Percentiles rank a stretch among this genome's conserved stretches.
Conservation (phyloP, 2,797 vertebrate species). For the Syngnathus rostellatus region DNA sequence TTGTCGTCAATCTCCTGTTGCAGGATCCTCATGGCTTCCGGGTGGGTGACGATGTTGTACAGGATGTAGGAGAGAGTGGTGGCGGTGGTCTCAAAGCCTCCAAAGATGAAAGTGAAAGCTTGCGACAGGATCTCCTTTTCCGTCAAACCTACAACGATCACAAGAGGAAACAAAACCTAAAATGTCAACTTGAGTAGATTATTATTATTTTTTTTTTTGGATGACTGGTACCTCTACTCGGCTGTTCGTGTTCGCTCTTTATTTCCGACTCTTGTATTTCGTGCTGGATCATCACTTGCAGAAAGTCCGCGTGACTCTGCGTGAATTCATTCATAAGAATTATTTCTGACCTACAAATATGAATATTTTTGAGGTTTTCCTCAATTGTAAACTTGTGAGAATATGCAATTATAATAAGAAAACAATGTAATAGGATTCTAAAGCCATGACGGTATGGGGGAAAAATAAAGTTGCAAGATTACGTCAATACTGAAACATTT, state of each 20-base stretch:
- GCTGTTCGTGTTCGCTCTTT: slow-evolving; percentile 37
- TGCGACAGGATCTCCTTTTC: slow-evolving; percentile 73
- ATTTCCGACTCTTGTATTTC: slow-evolving; percentile 45
- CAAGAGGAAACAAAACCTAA: not conserved
- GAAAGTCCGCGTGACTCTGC: slow-evolving; percentile 47
- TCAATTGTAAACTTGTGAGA: too few relatives aligned
- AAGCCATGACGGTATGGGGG: not conserved
- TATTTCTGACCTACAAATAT: not conserved
- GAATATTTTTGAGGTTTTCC: too few relatives aligned
- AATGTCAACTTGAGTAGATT: too few relatives aligned
- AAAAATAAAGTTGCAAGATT: not conserved
- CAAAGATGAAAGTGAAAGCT: slow-evolving; percentile 65
- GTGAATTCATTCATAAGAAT: slow-evolving; percentile 5
- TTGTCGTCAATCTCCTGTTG: slow-evolving; percentile 60
- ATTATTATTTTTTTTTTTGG: too few relatives aligned
- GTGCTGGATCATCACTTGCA: slow-evolving; percentile 54
- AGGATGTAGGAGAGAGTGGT: slow-evolving; percentile 47
- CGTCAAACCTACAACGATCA: slow-evolving; percentile 60
- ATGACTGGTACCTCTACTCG: slow-evolving; percentile 47
- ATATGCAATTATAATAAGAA: too few relatives aligned
- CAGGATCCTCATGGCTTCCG: slow-evolving; percentile 53
- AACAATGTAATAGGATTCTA: not conserved
- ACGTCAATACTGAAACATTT: slow-evolving; percentile 10
- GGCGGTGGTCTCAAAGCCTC: slow-evolving; percentile 68
- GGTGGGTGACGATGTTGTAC: slow-evolving; percentile 65